Evolutionary conservation across 2,113 vertebrate species (phyloP).

Genomic region (Heloderma charlesbogerti): DNA sequence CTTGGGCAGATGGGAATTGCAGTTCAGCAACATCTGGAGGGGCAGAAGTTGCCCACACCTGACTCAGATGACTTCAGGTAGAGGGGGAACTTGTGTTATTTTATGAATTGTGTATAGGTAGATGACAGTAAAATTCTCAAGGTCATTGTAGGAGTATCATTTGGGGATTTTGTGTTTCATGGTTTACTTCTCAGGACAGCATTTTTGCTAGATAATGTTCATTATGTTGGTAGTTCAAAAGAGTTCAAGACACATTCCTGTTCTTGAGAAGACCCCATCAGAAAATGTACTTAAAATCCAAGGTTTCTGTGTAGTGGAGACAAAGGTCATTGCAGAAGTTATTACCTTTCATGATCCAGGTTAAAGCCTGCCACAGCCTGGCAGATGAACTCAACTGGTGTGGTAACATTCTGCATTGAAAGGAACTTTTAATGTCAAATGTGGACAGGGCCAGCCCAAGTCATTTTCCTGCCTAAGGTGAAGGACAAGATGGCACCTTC

Average conservation of each 20-base stretch:
- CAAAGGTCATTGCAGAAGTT: neutral
- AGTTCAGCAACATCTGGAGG: no score
- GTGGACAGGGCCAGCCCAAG: neutral
- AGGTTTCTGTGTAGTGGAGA: neutral
- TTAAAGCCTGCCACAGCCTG: rapidly evolving
- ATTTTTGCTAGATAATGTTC: slow-evolving; percentile 55
- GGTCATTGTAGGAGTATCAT: slow-evolving; percentile 28
- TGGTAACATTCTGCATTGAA: neutral
- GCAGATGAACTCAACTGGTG: neutral
- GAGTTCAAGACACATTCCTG: slow-evolving; percentile 41
- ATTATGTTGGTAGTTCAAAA: slow-evolving; percentile 59
- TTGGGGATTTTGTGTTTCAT: slow-evolving; percentile 9
- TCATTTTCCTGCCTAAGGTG: no score
- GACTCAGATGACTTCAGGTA: no score
- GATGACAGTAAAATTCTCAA: slow-evolving; percentile 49
- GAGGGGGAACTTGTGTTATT: neutral
- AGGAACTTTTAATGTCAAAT: rapidly evolving
- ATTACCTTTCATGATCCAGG: neutral
- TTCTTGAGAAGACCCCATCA: slow-evolving; percentile 39
- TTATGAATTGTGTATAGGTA: neutral
- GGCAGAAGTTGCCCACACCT: no score
- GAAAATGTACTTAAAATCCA: slow-evolving; percentile 54
- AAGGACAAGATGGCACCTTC: no score
- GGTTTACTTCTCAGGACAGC: slow-evolving; percentile 58
- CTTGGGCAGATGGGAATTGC: no score